Base-by-base conservation (phyloP, 2,888 invertebrate species). In the Corythucha ciliata region DNA sequence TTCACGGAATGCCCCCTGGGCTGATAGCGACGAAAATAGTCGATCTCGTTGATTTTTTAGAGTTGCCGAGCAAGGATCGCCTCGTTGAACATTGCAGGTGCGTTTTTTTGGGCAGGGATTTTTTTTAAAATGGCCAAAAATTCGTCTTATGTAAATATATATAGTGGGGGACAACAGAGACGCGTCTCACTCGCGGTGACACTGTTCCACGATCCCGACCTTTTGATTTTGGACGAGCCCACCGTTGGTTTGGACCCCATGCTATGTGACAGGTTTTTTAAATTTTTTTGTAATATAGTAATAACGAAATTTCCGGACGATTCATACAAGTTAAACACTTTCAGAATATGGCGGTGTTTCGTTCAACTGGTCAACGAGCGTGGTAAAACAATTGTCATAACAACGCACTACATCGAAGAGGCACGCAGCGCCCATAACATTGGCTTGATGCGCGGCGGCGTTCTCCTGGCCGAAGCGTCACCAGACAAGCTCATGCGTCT, bases 381-480 rank as follows among this genome's bases (percentile, higher is more conserved):
- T 14, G 41, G 32, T 10, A 52, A 52, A 37, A 52, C 52, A 8
- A 52, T 52, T 14, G 40, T 52, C 6, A 52, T 52, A 12, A 52
- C 52, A 7, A 52, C 52, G 8, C 52, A 52, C 25, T 52, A 52
- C 41, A 52, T 52, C 12, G 52, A 52, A 41, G 52, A 52, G 24
- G 52, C 52, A n/a, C n/a, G n/a, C n/a, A n/a, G n/a, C n/a, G n/a
- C n/a, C n/a, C n/a, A n/a, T 24, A 20, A 52, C 47, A 48, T 48
- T 16, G 52, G 48, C 16, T 37, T 52, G 21, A 52, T 52, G 52
- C 47, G 52, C 33, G 47, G 48, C 10, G 52, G 52, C 4, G 26
- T 52, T 3, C 48, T 52, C n/a, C 44, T 52, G 40, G 52, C 52
- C 20, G 52, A 52, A 41, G 39, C 47, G 24, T 34, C 39, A 6